Evolutionary conservation across 2,797 vertebrate genomes (phyloP).

Genomic region (Todus mexicanus): DNA sequence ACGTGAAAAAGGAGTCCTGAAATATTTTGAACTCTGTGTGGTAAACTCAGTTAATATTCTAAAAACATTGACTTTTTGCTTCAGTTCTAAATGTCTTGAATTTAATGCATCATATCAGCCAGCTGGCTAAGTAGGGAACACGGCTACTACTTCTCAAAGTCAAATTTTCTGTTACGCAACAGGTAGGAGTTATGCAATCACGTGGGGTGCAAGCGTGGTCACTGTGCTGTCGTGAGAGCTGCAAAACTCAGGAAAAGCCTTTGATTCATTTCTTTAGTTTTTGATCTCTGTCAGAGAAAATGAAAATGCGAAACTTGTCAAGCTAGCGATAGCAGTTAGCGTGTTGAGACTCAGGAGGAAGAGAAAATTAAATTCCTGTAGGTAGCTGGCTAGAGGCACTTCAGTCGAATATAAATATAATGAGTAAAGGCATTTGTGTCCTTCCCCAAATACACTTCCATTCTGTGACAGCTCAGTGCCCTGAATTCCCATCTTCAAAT

Average conservation of each 20-base stretch:
- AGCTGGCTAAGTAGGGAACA: not conserved
- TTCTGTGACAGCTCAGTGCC: not conserved
- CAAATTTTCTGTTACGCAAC: not conserved
- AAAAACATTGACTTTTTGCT: not conserved
- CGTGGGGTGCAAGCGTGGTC: rapidly evolving
- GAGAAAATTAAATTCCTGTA: not conserved
- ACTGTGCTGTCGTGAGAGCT: not conserved
- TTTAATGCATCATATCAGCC: not conserved
- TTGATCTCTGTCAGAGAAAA: not conserved
- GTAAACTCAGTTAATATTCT: not conserved
- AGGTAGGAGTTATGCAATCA: not conserved
- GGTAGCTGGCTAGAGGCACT: not conserved
- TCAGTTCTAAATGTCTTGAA: not conserved
- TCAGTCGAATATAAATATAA: not conserved
- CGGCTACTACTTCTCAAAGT: not conserved
- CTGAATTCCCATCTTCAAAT: not conserved
- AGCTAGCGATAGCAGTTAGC: not conserved
- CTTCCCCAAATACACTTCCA: not conserved
- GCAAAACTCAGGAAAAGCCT: not conserved
- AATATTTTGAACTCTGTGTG: not conserved
- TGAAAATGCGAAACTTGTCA: not conserved
- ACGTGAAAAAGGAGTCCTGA: not conserved
- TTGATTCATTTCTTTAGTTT: not conserved
- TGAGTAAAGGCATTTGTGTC: rapidly evolving
- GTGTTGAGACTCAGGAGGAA: not conserved